Percentiles rank a stretch among this genome's conserved stretches.
Evolutionary conservation across 2,888 invertebrate genomes (phyloP).

Genomic region (Polia nebulosa): DNA sequence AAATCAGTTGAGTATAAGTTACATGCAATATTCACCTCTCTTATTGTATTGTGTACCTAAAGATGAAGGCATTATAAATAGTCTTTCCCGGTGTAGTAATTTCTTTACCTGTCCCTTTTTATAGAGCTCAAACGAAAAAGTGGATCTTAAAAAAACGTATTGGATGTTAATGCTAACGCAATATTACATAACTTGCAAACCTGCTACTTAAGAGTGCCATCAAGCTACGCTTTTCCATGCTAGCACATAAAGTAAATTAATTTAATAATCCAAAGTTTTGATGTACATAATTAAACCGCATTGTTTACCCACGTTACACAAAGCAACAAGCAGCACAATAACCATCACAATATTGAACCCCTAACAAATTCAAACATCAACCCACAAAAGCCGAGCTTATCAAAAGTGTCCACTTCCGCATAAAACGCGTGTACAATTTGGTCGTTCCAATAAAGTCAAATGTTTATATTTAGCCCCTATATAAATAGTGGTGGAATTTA

Average conservation of each 20-base stretch:
- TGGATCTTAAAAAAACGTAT: constrained; percentile 24
- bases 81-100: constrained; percentile 20
- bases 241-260: not conserved
- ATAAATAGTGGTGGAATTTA: constrained; percentile 86
- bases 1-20: constrained; percentile 6
- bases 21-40: constrained; percentile 1
- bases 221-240: not conserved
- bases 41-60: not conserved
- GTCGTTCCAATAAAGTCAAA: constrained; percentile 79
- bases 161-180: constrained; percentile 20
- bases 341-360: constrained; percentile 34
- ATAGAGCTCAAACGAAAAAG: constrained; percentile 28
- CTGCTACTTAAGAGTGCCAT: constrained; percentile 4
- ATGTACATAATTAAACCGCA: not conserved
- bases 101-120: constrained; percentile 20
- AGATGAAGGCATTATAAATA: constrained; percentile 23
- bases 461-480: constrained; percentile 82
- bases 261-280: not conserved
- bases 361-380: constrained; percentile 56
- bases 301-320: not conserved
- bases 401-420: constrained; percentile 76
- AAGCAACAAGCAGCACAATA: constrained; percentile 21
- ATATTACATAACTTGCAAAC: constrained; percentile 28
- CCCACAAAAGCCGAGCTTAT: constrained; percentile 56
- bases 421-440: constrained; percentile 73